Base-by-base conservation (phyloP, 37 sponge, comb jelly and placozoan species). In the Tethya wilhelma region DNA sequence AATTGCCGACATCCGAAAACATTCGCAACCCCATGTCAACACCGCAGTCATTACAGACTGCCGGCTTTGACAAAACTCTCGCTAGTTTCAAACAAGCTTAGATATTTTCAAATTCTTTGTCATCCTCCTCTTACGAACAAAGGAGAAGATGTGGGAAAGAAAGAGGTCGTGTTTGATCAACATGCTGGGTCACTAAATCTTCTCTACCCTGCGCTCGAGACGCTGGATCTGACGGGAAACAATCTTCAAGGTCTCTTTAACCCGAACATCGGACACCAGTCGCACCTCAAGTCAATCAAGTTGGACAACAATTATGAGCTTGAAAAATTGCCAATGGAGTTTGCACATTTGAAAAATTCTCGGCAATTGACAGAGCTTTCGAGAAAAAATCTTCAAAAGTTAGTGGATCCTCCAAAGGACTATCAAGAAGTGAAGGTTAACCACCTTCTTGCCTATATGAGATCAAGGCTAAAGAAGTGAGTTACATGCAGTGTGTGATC, bases 391-490 rank as follows among this genome's bases (percentile, higher is more conserved):
- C 71, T 84, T 3, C 90, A 87, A 0, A 83, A 70, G 0, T 69
- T 94, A 57, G 44, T 72, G 57, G 80, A 90, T 5, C 90, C 90
- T 23, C 94, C 94, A 4, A 26, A 45, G 30, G 84, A 94, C 68
- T 90, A 87, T 70, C 80, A 81, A 41, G 20, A 44, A 2, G 78
- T 40, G 49, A 58, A 39, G 4, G 70, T 84, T 43, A 71, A 42
- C 32, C 87, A 83, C 29, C 74, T 94, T 49, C 73, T 94, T 57
- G 57, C 78, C 38, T 94, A 94, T 79, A 86, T 89, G 77, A 86
- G 90, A 32, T 86, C 94, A 22, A 26, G 75, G 29, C 88, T 94
- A 53, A 94, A 90, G 44, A 73, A 87, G 87, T 90, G 64, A 90
- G 94, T 93, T 26, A 34, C 34, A 19, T 68, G 49, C 3, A 19